These are phyloP conservation scores for Hydrocynus forskahlii DNA, from an alignment of 2,797 vertebrate species.

Conservation along the genomic window DNA sequence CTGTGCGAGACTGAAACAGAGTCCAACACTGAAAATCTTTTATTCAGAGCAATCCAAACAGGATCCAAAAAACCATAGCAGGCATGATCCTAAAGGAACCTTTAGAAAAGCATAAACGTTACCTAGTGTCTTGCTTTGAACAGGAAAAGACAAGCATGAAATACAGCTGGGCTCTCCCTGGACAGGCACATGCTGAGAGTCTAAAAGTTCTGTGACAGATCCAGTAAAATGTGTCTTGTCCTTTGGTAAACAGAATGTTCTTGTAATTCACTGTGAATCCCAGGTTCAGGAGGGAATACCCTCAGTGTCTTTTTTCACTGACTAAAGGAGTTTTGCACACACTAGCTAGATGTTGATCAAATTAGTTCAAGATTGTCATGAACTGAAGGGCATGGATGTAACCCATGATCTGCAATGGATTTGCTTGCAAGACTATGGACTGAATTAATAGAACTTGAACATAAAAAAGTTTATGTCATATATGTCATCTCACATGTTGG, in stretches of 20 bases:
- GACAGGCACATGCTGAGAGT: slow-evolving; percentile 15
- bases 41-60: slow-evolving; percentile 12
- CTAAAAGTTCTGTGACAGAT: slow-evolving; percentile 4
- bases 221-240: slow-evolving; percentile 24
- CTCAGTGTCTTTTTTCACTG: background rate
- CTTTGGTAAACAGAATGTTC: slow-evolving; percentile 26
- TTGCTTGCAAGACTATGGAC: background rate
- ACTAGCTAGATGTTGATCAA: slow-evolving; percentile 13
- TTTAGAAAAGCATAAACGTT: slow-evolving; percentile 2
- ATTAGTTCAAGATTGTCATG: slow-evolving; percentile 10
- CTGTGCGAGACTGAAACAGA: background rate
- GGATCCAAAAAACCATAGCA: slow-evolving; percentile 6
- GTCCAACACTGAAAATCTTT: slow-evolving; percentile 16
- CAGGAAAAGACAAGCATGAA: background rate
- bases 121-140: slow-evolving; percentile 4
- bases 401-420: slow-evolving; percentile 18
- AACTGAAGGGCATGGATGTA: background rate
- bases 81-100: background rate
- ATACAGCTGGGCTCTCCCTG: background rate
- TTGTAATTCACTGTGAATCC: slow-evolving; percentile 1
- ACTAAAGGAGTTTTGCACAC: background rate
- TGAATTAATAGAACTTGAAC: background rate
- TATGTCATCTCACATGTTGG: slow-evolving; percentile 2
- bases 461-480: background rate
- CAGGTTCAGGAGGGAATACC: background rate